Conservation (phyloP, 2,888 invertebrate species). For the Piscicola geometra region DNA sequence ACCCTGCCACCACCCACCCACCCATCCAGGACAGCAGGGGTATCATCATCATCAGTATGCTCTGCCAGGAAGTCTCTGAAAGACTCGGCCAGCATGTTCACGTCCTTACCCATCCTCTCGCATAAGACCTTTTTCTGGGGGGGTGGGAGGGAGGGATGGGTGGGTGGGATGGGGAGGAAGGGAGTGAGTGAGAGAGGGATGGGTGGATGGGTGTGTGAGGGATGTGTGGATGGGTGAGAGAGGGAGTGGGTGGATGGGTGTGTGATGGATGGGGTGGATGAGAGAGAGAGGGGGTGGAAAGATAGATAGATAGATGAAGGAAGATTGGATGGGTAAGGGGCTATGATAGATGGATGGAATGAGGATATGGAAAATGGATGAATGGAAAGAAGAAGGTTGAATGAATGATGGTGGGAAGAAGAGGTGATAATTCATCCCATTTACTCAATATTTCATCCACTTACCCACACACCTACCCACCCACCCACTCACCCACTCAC, state of each 20-base stretch:
- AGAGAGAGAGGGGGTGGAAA: not conserved
- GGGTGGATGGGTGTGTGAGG: constrained; percentile 87
- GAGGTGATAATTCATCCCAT: too few species aligned
- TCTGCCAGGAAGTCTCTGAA: constrained; percentile 77
- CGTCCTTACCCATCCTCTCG: constrained; percentile 68
- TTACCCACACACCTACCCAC: not conserved
- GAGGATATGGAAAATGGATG: too few species aligned
- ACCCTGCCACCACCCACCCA: constrained; percentile 3
- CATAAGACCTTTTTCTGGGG: constrained; percentile 76
- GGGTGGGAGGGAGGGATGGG: constrained; percentile 83
- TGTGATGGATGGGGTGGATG: not conserved
- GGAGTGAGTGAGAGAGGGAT: too few species aligned
- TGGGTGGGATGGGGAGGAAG: too few species aligned
- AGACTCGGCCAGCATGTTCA: constrained; percentile 87
- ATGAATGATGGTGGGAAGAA: too few species aligned
- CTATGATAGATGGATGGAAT: too few species aligned
- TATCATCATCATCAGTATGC: constrained; percentile 63
- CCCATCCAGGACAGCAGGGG: constrained; percentile 34
- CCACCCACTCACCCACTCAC: not conserved
- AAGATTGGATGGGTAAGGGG: too few species aligned
- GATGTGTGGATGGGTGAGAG: constrained; percentile 76
- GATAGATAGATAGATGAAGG: not conserved
- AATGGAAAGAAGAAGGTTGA: too few species aligned
- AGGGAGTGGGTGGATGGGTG: constrained; percentile 63
- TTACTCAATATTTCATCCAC: too few species aligned